A percentile compares a stretch with the other conserved stretches of the same genome.
These are phyloP conservation scores for Ellobium chinense DNA, from an alignment of 2,888 invertebrate genomes.

Conservation along the genomic window DNA sequence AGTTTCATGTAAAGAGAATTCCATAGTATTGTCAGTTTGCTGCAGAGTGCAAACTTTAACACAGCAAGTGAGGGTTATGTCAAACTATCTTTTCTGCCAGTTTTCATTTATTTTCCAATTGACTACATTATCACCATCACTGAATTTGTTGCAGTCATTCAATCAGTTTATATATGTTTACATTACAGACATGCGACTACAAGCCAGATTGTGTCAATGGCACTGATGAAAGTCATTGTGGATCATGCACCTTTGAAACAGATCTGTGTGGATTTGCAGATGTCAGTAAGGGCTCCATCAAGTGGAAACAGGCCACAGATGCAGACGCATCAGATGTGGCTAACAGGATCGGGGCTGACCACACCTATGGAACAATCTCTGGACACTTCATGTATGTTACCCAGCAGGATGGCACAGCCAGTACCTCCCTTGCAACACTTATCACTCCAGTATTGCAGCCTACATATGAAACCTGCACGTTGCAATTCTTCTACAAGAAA, in stretches of 20 bases:
- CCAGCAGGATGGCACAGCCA: constrained; percentile 79
- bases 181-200: constrained; percentile 70
- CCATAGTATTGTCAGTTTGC: no score
- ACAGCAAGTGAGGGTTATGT: no score
- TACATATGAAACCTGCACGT: constrained; percentile 90
- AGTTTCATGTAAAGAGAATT: no score
- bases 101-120: no score
- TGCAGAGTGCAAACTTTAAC: no score
- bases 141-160: no score
- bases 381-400: constrained; percentile 85
- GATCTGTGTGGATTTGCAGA: constrained; percentile 65
- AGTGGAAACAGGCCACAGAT: constrained; percentile 62
- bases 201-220: constrained; percentile 62
- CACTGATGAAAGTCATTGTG: constrained; percentile 70
- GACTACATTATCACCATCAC: no score
- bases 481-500: constrained; percentile 54
- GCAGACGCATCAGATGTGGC: constrained; percentile 59
- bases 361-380: constrained; percentile 58
- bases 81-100: no score
- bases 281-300: constrained; percentile 63
- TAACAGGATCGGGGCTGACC: constrained; percentile 64
- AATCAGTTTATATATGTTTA: no score
- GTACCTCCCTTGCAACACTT: constrained; percentile 55
- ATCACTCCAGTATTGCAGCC: constrained; percentile 69
- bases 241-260: constrained; percentile 69